phyloP scores from a whole-genome alignment of 2,113 vertebrate species.

The Suricata suricatta region DNA sequence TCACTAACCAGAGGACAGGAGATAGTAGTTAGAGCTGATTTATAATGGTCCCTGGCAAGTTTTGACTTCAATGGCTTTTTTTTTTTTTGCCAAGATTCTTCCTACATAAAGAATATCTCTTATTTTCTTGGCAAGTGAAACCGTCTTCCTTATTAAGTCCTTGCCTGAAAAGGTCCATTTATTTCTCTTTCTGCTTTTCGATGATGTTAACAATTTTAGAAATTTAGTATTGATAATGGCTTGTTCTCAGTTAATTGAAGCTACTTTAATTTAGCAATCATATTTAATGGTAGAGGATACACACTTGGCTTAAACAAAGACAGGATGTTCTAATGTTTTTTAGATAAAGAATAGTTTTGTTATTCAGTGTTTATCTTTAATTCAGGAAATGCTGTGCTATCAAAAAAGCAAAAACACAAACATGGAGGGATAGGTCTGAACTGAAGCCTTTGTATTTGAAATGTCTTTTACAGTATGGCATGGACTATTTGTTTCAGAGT shows the following conservation, averaged over 20 bases:
- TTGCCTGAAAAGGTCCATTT: slow-evolving; percentile 4
- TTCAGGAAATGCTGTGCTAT: not conserved
- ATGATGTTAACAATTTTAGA: not conserved
- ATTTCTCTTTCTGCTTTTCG: not conserved
- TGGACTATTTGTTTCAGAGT: not conserved
- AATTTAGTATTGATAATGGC: not conserved
- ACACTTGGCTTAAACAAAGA: not conserved
- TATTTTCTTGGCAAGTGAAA: slow-evolving; percentile 28
- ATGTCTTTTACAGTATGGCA: not conserved
- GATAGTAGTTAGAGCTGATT: not conserved
- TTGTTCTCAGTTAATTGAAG: not conserved
- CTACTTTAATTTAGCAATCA: not conserved
- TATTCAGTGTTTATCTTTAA: not conserved
- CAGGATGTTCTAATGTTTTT: not conserved
- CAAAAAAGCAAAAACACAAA: not conserved
- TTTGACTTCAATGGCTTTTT: not conserved
- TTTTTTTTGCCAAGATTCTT: not conserved
- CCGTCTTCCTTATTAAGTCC: slow-evolving; percentile 25
- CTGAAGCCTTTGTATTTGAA: not conserved
- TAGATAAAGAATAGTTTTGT: not conserved
- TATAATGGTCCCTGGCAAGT: not conserved
- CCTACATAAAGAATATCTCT: not conserved
- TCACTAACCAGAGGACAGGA: not conserved
- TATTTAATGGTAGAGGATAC: not conserved
- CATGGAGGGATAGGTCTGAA: not conserved